Percentiles rank a stretch among this genome's conserved stretches.
Evolutionary conservation across 1,140 invertebrate species (phyloP).

Genomic region (Drosophila oshimai): DNA sequence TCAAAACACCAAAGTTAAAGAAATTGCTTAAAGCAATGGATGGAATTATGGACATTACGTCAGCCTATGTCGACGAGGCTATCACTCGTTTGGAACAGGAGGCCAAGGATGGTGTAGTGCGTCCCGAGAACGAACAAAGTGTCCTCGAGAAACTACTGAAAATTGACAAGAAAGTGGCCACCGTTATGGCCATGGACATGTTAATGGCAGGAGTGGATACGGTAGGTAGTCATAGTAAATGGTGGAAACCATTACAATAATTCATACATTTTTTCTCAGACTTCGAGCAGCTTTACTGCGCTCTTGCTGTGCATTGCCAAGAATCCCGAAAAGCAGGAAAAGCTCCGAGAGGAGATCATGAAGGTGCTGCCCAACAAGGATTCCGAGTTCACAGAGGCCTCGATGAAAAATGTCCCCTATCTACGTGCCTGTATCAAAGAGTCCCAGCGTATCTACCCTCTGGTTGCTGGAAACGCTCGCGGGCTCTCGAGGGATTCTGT

Average conservation of each 20-base stretch:
- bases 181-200: slow-evolving; percentile 82
- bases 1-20: slow-evolving; percentile 84
- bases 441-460: slow-evolving; percentile 84
- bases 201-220: slow-evolving; percentile 81
- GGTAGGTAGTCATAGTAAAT: slow-evolving; percentile 19
- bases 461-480: slow-evolving; percentile 83
- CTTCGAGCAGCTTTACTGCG: slow-evolving; percentile 39
- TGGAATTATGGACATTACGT: slow-evolving; percentile 40
- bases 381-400: slow-evolving; percentile 84
- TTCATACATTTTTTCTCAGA: slow-evolving; percentile 12
- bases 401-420: slow-evolving; percentile 85
- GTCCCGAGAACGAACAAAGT: slow-evolving; percentile 64
- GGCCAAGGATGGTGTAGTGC: slow-evolving; percentile 20
- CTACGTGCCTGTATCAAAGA: slow-evolving; percentile 88
- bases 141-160: slow-evolving; percentile 82
- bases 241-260: no score
- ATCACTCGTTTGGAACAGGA: slow-evolving; percentile 52
- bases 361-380: slow-evolving; percentile 83
- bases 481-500: slow-evolving; percentile 83
- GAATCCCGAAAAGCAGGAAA: slow-evolving; percentile 89
- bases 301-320: slow-evolving; percentile 84
- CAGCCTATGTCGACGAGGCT: slow-evolving; percentile 60
- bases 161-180: slow-evolving; percentile 83
- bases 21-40: slow-evolving; percentile 83
- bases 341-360: slow-evolving; percentile 88